phyloP scores from a whole-genome alignment of 2,797 vertebrate species.

The Gambelia wislizenii region DNA sequence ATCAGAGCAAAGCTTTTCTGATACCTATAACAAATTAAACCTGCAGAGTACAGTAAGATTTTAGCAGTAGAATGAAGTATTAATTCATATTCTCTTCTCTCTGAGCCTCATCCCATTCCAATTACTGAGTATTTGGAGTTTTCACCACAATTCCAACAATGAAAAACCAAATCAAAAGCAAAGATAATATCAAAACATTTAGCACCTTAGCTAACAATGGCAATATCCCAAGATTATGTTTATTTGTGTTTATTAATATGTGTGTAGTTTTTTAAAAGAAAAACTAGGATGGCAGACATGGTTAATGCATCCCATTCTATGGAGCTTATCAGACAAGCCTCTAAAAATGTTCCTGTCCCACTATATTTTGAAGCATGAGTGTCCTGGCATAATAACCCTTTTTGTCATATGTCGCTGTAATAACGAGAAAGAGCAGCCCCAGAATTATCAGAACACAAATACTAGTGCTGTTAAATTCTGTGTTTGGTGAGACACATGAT shows the following conservation, averaged over 20 bases:
- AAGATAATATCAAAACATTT: neutral
- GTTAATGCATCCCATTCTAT: neutral
- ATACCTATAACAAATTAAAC: constrained; percentile 27
- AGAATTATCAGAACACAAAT: too few relatives aligned
- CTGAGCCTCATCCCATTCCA: too few relatives aligned
- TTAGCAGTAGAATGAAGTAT: constrained; percentile 11
- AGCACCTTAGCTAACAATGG: neutral
- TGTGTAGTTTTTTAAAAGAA: too few relatives aligned
- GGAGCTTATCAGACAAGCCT: too few relatives aligned
- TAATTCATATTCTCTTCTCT: neutral
- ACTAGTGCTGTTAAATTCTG: too few relatives aligned
- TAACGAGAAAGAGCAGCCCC: too few relatives aligned
- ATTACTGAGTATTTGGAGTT: neutral
- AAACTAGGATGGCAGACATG: neutral
- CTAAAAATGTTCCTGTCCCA: too few relatives aligned
- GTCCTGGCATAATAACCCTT: too few relatives aligned
- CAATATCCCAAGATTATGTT: neutral
- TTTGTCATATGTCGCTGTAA: too few relatives aligned
- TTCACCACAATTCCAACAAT: neutral
- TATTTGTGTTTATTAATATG: neutral
- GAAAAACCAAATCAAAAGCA: neutral
- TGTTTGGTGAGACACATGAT: too few relatives aligned
- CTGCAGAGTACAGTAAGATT: neutral
- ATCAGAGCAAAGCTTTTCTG: constrained; percentile 16
- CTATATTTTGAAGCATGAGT: too few relatives aligned